Percentiles rank a stretch among this genome's conserved stretches.
These are phyloP conservation scores for Neoscelio sp. DNA, from an alignment of 2,888 invertebrate species.

Conservation along the genomic window DNA sequence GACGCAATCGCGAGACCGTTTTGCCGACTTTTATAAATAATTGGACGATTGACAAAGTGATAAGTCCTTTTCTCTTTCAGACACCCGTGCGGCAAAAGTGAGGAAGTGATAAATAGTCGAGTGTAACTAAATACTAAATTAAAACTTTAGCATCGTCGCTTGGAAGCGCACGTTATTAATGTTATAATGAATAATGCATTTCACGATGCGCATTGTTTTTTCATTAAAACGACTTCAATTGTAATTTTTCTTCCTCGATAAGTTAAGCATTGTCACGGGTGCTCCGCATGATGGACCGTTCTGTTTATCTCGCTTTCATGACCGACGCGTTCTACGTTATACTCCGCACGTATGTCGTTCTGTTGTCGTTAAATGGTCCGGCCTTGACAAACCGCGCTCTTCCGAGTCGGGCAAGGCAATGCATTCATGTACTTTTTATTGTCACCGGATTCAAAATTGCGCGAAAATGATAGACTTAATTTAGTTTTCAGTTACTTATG, in stretches of 20 bases:
- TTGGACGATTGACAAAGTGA: too few relatives aligned
- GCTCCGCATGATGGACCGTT: slow-evolving; percentile 14
- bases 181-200: too few relatives aligned
- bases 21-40: too few relatives aligned
- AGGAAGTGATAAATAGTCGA: too few relatives aligned
- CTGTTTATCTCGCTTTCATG: slow-evolving; percentile 59
- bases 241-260: slow-evolving; percentile 11
- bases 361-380: slow-evolving; percentile 68
- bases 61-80: too few relatives aligned
- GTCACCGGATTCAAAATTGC: slow-evolving; percentile 46
- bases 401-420: slow-evolving; percentile 61
- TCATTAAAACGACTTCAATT: slow-evolving; percentile 6
- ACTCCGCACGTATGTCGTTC: slow-evolving; percentile 52
- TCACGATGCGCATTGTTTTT: not conserved
- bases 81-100: too few relatives aligned
- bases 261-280: slow-evolving; percentile 15
- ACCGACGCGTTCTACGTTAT: slow-evolving; percentile 58
- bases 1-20: too few relatives aligned
- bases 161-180: too few relatives aligned
- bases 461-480: slow-evolving; percentile 27
- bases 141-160: too few relatives aligned
- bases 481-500: slow-evolving; percentile 18
- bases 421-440: slow-evolving; percentile 53
- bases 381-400: slow-evolving; percentile 69
- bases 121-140: too few relatives aligned